Conservation (phyloP, 2,888 invertebrate genomes). For the Polymixis lichenea region DNA sequence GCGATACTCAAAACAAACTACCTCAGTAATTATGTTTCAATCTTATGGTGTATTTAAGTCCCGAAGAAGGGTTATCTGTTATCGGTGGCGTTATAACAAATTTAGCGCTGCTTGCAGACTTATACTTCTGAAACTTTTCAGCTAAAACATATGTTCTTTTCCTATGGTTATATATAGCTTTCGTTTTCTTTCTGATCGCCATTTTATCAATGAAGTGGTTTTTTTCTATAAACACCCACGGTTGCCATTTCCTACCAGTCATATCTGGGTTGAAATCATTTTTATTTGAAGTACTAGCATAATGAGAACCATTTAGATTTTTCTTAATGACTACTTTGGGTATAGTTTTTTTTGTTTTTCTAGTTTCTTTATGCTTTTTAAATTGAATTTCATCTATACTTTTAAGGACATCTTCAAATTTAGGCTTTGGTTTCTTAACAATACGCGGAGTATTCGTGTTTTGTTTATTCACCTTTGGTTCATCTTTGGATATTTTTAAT, state of each 20-base stretch:
- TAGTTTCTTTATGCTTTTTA: constrained; percentile 83
- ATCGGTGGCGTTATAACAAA: constrained; percentile 86
- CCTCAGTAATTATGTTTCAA: constrained; percentile 83
- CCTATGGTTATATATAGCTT: constrained; percentile 84
- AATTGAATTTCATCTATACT: constrained; percentile 88
- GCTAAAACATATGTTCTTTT: constrained; percentile 83
- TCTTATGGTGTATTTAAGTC: constrained; percentile 87
- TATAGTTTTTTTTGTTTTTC: constrained; percentile 81
- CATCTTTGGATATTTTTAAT: constrained; percentile 83
- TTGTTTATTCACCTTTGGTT: constrained; percentile 77
- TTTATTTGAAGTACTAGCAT: constrained; percentile 82
- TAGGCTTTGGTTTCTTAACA: constrained; percentile 85
- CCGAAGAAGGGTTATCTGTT: constrained; percentile 73
- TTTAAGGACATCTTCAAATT: constrained; percentile 89
- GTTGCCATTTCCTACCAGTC: constrained; percentile 89
- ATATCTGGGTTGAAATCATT: constrained; percentile 84
- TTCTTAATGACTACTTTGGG: constrained; percentile 89
- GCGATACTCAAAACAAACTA: constrained; percentile 66
- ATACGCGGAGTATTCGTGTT: constrained; percentile 69
- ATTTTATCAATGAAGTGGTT: constrained; percentile 87
- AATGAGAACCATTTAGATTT: constrained; percentile 86
- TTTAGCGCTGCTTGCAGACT: constrained; percentile 81
- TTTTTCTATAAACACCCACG: constrained; percentile 88
- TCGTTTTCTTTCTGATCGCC: constrained; percentile 83
- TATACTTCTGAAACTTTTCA: constrained; percentile 86